Percentiles rank a stretch among this genome's conserved stretches.
phyloP scores from a whole-genome alignment of 2,797 vertebrate genomes.

The Cyprinella venusta region DNA sequence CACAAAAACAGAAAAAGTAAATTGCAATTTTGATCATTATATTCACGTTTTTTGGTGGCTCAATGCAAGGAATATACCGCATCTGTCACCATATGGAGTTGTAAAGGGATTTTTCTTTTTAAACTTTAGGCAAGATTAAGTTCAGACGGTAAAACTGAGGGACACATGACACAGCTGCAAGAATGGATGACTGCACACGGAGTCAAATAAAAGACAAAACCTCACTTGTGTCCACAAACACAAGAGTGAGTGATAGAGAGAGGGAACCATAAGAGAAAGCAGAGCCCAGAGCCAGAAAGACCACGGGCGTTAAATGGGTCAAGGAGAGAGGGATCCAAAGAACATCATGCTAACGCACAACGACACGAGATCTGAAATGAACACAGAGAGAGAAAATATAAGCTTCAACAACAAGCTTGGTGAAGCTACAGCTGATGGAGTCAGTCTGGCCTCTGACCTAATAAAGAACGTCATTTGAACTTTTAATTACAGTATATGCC shows the following conservation, averaged over 20 bases:
- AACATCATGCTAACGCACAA: constrained; percentile 28
- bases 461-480: constrained; percentile 23
- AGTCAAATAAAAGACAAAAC: constrained; percentile 25
- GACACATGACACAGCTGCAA: background rate
- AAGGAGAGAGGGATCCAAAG: constrained; percentile 26
- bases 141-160: background rate
- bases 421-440: constrained; percentile 9
- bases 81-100: background rate
- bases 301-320: constrained; percentile 35
- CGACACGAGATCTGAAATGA: constrained; percentile 8
- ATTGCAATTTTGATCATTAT: background rate
- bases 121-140: background rate
- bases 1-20: background rate
- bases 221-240: background rate
- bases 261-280: background rate
- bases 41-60: background rate
- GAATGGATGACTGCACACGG: background rate
- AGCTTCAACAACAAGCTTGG: constrained; percentile 14
- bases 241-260: constrained; percentile 11
- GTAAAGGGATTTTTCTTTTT: background rate
- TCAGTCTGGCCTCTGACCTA: background rate
- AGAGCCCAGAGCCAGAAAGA: constrained; percentile 24
- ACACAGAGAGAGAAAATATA: background rate
- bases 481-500: background rate
- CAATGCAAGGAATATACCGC: background rate